Percentiles rank a stretch among this genome's conserved stretches.
Evolutionary conservation across 2,113 vertebrate genomes (phyloP).

Genomic region (Fregetta grallaria): DNA sequence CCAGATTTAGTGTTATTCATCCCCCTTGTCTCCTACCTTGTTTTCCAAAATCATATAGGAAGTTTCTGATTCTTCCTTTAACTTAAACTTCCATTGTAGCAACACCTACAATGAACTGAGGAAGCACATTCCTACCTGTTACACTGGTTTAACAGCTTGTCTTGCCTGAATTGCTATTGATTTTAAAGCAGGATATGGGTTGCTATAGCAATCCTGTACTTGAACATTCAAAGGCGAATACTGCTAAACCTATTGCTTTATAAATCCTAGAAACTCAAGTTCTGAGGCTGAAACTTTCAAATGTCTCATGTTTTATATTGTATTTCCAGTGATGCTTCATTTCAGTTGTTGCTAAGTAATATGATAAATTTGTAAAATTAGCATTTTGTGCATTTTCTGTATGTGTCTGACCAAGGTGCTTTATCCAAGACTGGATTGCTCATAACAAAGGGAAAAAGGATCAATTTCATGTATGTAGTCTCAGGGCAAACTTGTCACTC

Average conservation of each 20-base stretch:
- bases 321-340: background rate
- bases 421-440: background rate
- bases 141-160: constrained; percentile 25
- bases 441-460: constrained; percentile 44
- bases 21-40: background rate
- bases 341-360: background rate
- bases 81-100: background rate
- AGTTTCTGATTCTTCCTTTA: background rate
- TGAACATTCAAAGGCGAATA: background rate
- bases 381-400: background rate
- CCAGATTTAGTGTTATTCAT: background rate
- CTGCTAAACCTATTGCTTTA: background rate
- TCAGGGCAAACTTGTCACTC: constrained; percentile 56
- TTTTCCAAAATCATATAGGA: background rate
- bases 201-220: constrained; percentile 32
- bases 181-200: constrained; percentile 23
- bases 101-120: background rate
- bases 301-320: background rate
- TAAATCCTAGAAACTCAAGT: background rate
- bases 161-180: constrained; percentile 47
- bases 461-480: constrained; percentile 43
- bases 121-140: background rate
- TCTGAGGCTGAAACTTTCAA: background rate
- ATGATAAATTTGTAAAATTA: background rate
- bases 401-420: background rate